phyloP scores from a whole-genome alignment of 2,888 invertebrate genomes.

The Spodoptera picta region DNA sequence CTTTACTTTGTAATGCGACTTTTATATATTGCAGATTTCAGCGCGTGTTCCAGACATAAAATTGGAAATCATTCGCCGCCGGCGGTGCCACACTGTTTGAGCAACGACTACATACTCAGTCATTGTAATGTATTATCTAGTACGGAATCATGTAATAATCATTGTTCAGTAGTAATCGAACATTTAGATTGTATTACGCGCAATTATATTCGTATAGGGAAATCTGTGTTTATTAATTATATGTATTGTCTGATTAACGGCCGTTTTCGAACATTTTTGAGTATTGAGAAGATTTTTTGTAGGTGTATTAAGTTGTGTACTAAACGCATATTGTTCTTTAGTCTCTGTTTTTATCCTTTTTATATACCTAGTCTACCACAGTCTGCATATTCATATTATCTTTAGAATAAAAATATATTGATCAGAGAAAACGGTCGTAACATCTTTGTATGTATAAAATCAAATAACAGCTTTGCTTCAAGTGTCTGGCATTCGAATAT shows the following conservation, averaged over 20 bases:
- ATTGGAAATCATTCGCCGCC: conserved; percentile 61
- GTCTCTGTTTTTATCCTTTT: no score
- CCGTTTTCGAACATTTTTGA: no score
- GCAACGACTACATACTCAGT: conserved; percentile 27
- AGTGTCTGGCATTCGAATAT: conserved; percentile 14
- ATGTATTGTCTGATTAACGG: no score
- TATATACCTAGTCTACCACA: no score
- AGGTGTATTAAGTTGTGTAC: no score
- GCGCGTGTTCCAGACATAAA: conserved; percentile 72
- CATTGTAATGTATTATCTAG: conserved; percentile 9
- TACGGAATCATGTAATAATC: conserved; percentile 23
- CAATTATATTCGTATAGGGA: conserved; percentile 5
- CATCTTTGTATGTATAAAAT: no score
- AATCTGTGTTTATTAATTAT: neutral
- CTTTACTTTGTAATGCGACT: no score
- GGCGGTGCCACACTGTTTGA: conserved; percentile 74
- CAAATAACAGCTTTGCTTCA: conserved; percentile 4
- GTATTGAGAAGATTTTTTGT: no score
- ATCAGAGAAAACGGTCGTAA: no score
- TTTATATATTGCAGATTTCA: conserved; percentile 66
- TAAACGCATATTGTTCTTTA: no score
- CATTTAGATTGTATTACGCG: conserved; percentile 1
- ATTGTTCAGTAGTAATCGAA: neutral
- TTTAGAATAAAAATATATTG: no score
- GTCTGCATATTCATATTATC: no score